Percentiles rank a stretch among this genome's conserved stretches.
These are phyloP conservation scores for Crossocerus cetratus DNA, from an alignment of 2,888 invertebrate genomes.

Conservation along the genomic window DNA sequence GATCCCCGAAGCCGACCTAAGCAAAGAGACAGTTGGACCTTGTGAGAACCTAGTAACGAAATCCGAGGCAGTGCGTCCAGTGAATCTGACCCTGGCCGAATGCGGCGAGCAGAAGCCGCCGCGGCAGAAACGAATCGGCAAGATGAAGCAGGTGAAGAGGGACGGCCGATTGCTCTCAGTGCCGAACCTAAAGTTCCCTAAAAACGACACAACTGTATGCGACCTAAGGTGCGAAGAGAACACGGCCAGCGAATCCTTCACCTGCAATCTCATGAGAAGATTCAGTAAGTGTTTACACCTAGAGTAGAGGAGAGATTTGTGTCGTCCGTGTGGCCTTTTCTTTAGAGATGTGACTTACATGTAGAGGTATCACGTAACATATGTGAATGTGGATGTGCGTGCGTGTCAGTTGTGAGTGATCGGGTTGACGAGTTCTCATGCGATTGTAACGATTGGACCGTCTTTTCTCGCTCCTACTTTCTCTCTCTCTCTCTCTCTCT, in stretches of 20 bases:
- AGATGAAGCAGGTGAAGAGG: slow-evolving; percentile 77
- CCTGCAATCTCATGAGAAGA: slow-evolving; percentile 88
- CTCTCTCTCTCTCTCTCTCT: slow-evolving; percentile 7
- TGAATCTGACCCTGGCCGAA: slow-evolving; percentile 59
- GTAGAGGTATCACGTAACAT: slow-evolving; percentile 47
- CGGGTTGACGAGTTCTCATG: slow-evolving; percentile 26
- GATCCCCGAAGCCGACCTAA: slow-evolving; percentile 31
- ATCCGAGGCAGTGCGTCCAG: slow-evolving; percentile 50
- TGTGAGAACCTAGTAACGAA: slow-evolving; percentile 19
- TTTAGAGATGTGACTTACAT: slow-evolving; percentile 53
- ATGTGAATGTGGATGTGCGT: slow-evolving; percentile 38
- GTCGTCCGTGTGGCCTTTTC: slow-evolving; percentile 58
- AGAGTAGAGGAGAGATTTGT: slow-evolving; percentile 65
- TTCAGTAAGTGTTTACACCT: slow-evolving; percentile 88
- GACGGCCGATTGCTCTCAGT: slow-evolving; percentile 87
- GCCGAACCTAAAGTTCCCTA: slow-evolving; percentile 85
- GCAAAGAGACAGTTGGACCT: background rate
- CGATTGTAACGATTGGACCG: slow-evolving; percentile 20
- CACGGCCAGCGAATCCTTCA: slow-evolving; percentile 78
- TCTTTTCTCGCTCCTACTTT: background rate
- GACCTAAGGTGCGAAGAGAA: slow-evolving; percentile 80
- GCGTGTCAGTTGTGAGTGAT: slow-evolving; percentile 26
- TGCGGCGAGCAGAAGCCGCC: slow-evolving; percentile 54
- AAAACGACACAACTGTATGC: slow-evolving; percentile 76
- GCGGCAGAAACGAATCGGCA: slow-evolving; percentile 63